Evolutionary conservation across 1,140 invertebrate species (phyloP).

Genomic region (Formica selysi): DNA sequence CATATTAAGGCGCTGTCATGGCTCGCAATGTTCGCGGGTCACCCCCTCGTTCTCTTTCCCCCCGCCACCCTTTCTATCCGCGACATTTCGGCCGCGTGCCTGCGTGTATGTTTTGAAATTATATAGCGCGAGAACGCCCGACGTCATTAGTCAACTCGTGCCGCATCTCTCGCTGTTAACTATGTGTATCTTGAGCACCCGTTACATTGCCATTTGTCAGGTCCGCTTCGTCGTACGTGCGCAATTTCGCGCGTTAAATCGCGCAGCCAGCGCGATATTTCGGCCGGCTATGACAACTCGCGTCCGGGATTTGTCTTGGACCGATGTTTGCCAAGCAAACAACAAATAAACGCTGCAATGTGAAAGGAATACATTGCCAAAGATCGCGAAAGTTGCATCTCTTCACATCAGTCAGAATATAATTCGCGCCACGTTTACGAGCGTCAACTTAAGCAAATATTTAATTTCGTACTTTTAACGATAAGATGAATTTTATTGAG

Average conservation of each 20-base stretch:
- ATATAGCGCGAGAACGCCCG: slow-evolving; percentile 79
- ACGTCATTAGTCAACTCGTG: slow-evolving; percentile 76
- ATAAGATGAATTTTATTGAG: neutral
- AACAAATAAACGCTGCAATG: slow-evolving; percentile 45
- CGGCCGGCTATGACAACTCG: slow-evolving; percentile 34
- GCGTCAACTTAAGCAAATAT: neutral
- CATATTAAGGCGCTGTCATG: slow-evolving; percentile 81
- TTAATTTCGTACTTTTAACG: neutral
- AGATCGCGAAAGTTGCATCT: slow-evolving; percentile 3
- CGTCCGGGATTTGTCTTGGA: slow-evolving; percentile 53
- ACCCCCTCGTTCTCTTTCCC: neutral
- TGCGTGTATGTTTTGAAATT: slow-evolving; percentile 80
- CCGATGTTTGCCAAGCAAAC: slow-evolving; percentile 53
- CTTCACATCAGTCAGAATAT: neutral
- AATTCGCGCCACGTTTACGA: neutral
- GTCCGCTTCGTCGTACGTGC: slow-evolving; percentile 59
- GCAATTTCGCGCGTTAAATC: slow-evolving; percentile 71
- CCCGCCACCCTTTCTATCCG: slow-evolving; percentile 17
- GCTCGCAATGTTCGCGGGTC: slow-evolving; percentile 56
- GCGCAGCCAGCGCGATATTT: slow-evolving; percentile 65
- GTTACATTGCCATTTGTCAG: slow-evolving; percentile 77
- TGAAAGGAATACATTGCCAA: slow-evolving; percentile 41
- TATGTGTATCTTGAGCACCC: slow-evolving; percentile 80
- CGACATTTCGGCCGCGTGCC: slow-evolving; percentile 64
- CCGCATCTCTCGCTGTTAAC: slow-evolving; percentile 77